Conservation (phyloP, 2,888 invertebrate species). For the Idaea biselata region DNA sequence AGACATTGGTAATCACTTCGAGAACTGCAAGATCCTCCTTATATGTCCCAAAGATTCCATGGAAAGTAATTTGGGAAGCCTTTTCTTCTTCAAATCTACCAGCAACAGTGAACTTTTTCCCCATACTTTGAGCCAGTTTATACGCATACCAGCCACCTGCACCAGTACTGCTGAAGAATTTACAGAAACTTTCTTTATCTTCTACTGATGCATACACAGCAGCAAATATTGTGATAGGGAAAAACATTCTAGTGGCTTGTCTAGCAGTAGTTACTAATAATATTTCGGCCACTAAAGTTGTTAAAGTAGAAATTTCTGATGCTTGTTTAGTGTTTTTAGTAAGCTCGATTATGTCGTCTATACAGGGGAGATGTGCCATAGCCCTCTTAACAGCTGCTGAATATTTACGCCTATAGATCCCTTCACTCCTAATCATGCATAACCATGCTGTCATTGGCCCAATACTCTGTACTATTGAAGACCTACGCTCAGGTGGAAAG, state of each 20-base stretch:
- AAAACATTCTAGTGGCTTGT: not conserved
- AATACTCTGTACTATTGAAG: slow-evolving; percentile 8
- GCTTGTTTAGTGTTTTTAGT: not conserved
- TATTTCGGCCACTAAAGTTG: not conserved
- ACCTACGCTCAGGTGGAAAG: slow-evolving; percentile 6
- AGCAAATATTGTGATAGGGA: not conserved
- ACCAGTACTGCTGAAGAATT: not conserved
- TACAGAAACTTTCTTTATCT: not conserved
- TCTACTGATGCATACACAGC: not conserved
- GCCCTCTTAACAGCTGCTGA: slow-evolving; percentile 5
- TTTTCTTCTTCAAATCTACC: slow-evolving; percentile 8
- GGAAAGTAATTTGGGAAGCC: slow-evolving; percentile 2
- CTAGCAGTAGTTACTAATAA: not conserved
- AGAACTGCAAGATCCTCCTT: slow-evolving; percentile 5
- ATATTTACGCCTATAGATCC: slow-evolving; percentile 5
- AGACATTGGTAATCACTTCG: not conserved
- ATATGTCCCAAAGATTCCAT: slow-evolving; percentile 8
- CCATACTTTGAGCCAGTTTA: too few relatives aligned
- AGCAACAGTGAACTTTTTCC: slow-evolving; percentile 9
- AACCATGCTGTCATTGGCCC: slow-evolving; percentile 8
- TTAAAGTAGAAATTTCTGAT: not conserved
- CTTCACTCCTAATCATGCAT: slow-evolving; percentile 3
- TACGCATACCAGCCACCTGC: not conserved
- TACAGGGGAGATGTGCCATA: slow-evolving; percentile 1
- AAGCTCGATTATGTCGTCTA: not conserved